Evolutionary conservation across 1,140 invertebrate genomes (phyloP), one percentile per base, ranked within the genome.

Genomic region (Octopus bimaculoides): DNA sequence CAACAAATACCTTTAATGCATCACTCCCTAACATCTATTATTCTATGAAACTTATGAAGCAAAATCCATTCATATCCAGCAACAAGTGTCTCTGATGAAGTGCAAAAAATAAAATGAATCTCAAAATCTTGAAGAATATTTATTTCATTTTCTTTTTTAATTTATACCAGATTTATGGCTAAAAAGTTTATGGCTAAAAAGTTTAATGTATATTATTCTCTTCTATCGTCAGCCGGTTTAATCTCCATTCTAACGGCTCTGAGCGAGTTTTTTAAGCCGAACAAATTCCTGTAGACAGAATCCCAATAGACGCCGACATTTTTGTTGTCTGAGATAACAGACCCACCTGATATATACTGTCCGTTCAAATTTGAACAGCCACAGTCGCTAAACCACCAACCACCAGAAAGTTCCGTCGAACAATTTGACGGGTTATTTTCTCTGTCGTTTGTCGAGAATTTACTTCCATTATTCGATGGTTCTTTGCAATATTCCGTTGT

Each of bases 301-400:
- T 75, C 74, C 74, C 74, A 75, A 17, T 75, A 75, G 8, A 75
- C 52, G 6, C 74, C 74, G 74, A 75, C 52, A 52, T 75, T 75
- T 52, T 75, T 53, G 52, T 53, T 53, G 52, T 75, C 41, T 17
- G 74, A 52, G 74, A 53, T 52, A 7, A 75, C 74, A 8, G 74
- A 75, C 6, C 74, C 74, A 9, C 74, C 74, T 9, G 26, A 53
- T 7, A 75, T 53, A 17, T 75, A 75, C 8, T 52, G 74, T 17
- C 74, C 74, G 17, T 75, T 75, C 9, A 75, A 41, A 52, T 75
- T 75, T 14, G 41, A 52, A 53, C 74, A 75, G 41, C 74, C 74
- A 41, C 74, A 75, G 41, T 14, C 52, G 74, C 74, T 75, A 75
- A 26, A 75, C 74, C 74, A 75, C 74, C 74, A 75, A 4, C 74